These are phyloP conservation scores for Drosophila melanogaster DNA, from an alignment of 1,140 invertebrate species.

Conservation along the genomic window Release_6_plus_ISO1_MT NT_033779.5:12496001-12496500, in stretches of 20 bases:
- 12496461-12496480: conserved; percentile 1
- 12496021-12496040: conserved; percentile 7
- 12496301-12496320: neutral
- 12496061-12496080: conserved; percentile 27
- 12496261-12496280: conserved; percentile 44
- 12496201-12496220: conserved; percentile 47
- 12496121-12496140: conserved; percentile 53
- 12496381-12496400: neutral
- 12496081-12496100: no score
- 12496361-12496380: conserved; percentile 12
- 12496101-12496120: no score
- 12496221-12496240: conserved; percentile 30
- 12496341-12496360: conserved; percentile 40
- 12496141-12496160: neutral
- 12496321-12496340: neutral
- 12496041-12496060: conserved; percentile 59
- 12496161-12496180: conserved; percentile 22
- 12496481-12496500: neutral
- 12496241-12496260: conserved; percentile 35
- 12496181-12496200: conserved; percentile 45
- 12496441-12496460: neutral
- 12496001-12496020: conserved; percentile 30
- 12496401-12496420: conserved; percentile 17
- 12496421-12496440: neutral
- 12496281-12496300: conserved; percentile 38